Percentiles rank a stretch among this genome's conserved stretches.
These are phyloP conservation scores for Caenorhabditis wallacei DNA, from an alignment of 2,888 invertebrate genomes.

Conservation along the genomic window DNA sequence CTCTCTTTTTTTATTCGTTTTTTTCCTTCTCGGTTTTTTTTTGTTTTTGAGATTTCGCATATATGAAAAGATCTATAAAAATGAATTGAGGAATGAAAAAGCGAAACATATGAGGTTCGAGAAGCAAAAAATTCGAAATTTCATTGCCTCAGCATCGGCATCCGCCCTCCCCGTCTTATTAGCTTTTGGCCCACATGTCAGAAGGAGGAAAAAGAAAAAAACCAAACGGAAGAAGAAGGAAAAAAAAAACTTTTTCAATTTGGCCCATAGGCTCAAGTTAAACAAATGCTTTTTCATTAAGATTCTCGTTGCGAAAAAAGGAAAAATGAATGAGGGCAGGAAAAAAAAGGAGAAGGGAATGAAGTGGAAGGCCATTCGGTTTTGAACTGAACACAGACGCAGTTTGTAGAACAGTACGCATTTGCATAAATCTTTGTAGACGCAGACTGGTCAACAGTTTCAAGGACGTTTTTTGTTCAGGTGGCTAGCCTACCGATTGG, in stretches of 20 bases:
- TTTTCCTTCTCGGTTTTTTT: conserved; percentile 2
- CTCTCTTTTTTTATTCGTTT: neutral
- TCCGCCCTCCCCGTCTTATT: conserved; percentile 38
- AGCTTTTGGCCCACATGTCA: conserved; percentile 43
- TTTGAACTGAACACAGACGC: conserved; percentile 12
- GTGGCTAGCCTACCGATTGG: neutral
- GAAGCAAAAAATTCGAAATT: conserved; percentile 37
- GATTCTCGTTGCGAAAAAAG: neutral
- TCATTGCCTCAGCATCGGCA: conserved; percentile 23
- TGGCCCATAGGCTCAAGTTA: neutral
- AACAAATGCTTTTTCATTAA: conserved; percentile 17
- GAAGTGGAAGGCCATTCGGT: conserved; percentile 6
- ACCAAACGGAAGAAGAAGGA: conserved; percentile 6
- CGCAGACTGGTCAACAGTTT: neutral
- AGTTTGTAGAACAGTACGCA: conserved; percentile 9
- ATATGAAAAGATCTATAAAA: neutral
- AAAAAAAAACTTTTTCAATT: conserved; percentile 12
- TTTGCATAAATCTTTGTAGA: conserved; percentile 26
- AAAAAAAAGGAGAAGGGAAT: neutral
- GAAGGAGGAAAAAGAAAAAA: conserved; percentile 3
- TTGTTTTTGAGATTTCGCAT: neutral
- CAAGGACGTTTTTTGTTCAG: conserved; percentile 23
- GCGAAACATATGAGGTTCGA: conserved; percentile 18
- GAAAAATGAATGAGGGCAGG: neutral
- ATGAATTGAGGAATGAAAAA: neutral